phyloP scores from a whole-genome alignment of 2,113 vertebrate species.

The Procavia capensis region DNA sequence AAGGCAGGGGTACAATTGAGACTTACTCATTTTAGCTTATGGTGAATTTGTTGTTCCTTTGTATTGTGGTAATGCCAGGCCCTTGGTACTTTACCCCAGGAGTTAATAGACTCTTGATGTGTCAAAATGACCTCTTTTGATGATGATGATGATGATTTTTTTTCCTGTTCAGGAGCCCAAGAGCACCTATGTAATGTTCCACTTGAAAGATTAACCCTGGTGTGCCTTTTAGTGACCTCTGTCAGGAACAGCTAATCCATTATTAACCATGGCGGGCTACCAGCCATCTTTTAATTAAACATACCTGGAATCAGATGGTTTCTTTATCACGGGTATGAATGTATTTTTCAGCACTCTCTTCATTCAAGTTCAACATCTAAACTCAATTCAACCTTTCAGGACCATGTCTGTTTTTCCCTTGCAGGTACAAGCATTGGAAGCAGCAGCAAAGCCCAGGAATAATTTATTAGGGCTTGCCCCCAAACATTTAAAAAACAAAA shows the following conservation, averaged over 20 bases:
- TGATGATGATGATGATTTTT: slow-evolving; percentile 9
- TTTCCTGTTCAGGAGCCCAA: background rate
- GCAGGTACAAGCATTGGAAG: background rate
- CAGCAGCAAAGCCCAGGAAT: background rate
- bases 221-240: background rate
- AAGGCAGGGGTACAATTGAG: slow-evolving; percentile 13
- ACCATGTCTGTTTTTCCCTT: background rate
- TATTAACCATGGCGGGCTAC: background rate
- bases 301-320: background rate
- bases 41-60: slow-evolving; percentile 14
- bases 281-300: slow-evolving; percentile 46
- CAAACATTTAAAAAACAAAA: slow-evolving; percentile 27
- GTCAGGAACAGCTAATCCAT: background rate
- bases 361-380: background rate
- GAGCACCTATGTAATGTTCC: slow-evolving; percentile 25
- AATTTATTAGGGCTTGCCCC: slow-evolving; percentile 10
- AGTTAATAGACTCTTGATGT: slow-evolving; percentile 67
- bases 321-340: background rate
- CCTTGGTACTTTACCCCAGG: slow-evolving; percentile 26
- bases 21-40: background rate
- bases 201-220: background rate
- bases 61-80: background rate
- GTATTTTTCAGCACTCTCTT: background rate
- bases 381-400: background rate
- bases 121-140: slow-evolving; percentile 61